A percentile compares a stretch with the other conserved stretches of the same genome.
These are phyloP conservation scores for Volucella zonaria DNA, from an alignment of 2,888 invertebrate species.

Conservation along the genomic window DNA sequence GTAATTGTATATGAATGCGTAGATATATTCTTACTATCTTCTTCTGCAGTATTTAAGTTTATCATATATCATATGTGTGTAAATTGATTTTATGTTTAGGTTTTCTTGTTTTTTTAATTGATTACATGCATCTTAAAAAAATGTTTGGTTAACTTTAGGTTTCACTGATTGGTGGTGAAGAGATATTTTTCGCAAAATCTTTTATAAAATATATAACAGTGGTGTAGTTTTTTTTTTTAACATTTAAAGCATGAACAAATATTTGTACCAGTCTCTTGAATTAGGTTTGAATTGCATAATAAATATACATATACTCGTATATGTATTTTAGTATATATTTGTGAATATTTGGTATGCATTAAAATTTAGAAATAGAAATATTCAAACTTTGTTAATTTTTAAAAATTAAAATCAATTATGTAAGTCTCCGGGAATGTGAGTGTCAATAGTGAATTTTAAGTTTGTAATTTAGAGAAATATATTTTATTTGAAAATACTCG, in stretches of 20 bases:
- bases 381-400: not conserved
- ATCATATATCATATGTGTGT: constrained; percentile 5
- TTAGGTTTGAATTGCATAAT: constrained; percentile 27
- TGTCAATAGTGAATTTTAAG: too few relatives aligned
- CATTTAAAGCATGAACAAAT: constrained; percentile 70
- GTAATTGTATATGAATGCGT: constrained; percentile 58
- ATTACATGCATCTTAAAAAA: constrained; percentile 12
- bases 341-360: constrained; percentile 21
- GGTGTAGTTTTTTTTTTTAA: constrained; percentile 45
- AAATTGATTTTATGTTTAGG: constrained; percentile 11
- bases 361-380: not conserved
- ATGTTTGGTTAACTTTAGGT: constrained; percentile 61
- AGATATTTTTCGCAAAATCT: constrained; percentile 45
- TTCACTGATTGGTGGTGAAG: constrained; percentile 58
- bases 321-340: constrained; percentile 12
- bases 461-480: too few relatives aligned
- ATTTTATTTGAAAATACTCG: too few relatives aligned
- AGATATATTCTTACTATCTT: constrained; percentile 61
- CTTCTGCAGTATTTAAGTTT: constrained; percentile 35
- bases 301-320: constrained; percentile 13
- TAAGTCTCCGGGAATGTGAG: too few relatives aligned
- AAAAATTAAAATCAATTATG: not conserved
- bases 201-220: constrained; percentile 60
- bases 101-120: constrained; percentile 4
- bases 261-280: constrained; percentile 71